Percentiles rank a stretch among this genome's conserved stretches.
These are phyloP conservation scores for Scophthalmus maximus DNA, from an alignment of 2,113 vertebrate genomes.

Conservation along the genomic window DNA sequence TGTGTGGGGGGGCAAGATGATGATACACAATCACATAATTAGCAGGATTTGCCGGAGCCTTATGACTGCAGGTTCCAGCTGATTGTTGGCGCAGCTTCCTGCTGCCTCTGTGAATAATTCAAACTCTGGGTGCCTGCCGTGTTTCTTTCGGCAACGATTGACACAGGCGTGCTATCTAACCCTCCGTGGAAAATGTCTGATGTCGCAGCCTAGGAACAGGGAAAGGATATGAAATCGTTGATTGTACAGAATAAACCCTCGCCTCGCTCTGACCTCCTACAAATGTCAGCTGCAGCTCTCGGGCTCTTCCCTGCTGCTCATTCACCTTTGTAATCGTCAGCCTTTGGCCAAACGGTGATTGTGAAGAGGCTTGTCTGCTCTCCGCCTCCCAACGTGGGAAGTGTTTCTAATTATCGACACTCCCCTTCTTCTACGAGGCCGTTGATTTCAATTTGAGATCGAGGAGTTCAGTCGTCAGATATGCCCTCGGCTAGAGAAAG, in stretches of 20 bases:
- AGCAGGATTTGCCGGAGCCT: background rate
- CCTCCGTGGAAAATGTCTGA: conserved; percentile 42
- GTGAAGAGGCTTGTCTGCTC: conserved; percentile 14
- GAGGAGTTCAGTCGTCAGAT: conserved; percentile 16
- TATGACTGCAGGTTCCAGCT: conserved; percentile 2
- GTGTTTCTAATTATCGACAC: background rate
- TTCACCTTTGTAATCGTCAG: background rate
- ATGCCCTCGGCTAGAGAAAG: background rate
- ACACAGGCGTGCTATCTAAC: conserved; percentile 46
- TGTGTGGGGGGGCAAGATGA: too few species aligned
- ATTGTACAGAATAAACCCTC: too few species aligned
- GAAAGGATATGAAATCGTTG: too few species aligned
- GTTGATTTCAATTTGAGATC: background rate
- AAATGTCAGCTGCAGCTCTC: too few species aligned
- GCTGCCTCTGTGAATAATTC: conserved; percentile 69
- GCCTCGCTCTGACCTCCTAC: too few species aligned
- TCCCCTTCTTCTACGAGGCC: background rate
- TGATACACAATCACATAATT: background rate
- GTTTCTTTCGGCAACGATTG: background rate
- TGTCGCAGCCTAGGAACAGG: conserved; percentile 14
- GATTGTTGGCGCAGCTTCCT: conserved; percentile 40
- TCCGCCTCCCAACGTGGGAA: background rate
- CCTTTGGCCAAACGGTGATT: conserved; percentile 6
- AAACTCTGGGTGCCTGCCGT: conserved; percentile 46
- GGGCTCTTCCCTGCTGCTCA: conserved; percentile 10